Base-by-base conservation (phyloP, 2,113 vertebrate species). In the Antennarius striatus region DNA sequence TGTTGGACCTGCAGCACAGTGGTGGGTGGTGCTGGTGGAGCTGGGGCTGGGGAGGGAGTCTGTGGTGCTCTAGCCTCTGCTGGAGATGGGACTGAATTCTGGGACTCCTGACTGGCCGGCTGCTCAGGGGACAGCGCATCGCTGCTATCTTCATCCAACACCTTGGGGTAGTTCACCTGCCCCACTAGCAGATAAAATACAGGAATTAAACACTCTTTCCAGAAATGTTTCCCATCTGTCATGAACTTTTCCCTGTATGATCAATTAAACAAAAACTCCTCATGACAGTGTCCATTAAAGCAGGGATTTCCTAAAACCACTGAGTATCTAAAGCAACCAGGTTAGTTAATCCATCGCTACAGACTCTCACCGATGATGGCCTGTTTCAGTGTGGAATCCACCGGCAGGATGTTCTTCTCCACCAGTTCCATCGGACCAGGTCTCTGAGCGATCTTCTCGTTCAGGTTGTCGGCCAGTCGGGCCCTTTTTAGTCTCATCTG, bases 391-490 rank as follows among this genome's bases (percentile, higher is more conserved):
- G 91, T 97, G 79, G 95, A 96, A 73, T 97, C 96, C 42, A 99
- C 97, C 0, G 98, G 96, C 42, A 99, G 85, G 82, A 98, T 99
- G 88, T 99, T 99, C 75, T 99, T 99, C 91, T 98, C 96, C 56
- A 99, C 95, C 78, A 99, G 92, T 86, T 99, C 98, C 96, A 99
- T 94, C 1, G 98, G 98, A 1, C 98, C 98, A 12, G 98, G 98
- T 45, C 98, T 92, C 73, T 98, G 98, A 42, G 98, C 94, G 50
- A 99, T 96, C 90, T 97, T 99, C 82, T 99, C 98, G n/a, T 99
- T 99, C 58, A 99, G 92, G 82, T 98, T 95, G 83, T 99, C 96
- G 0, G 98, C 98, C 54, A 99, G 80, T 0, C 98, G 92, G 10
- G 98, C 98, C 80, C 98, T 92, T 86, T 99, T 99, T 87, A 99